Conservation (phyloP, 37 sponge, comb jelly and placozoan genomes). For the Oscarella lobularis region DNA sequence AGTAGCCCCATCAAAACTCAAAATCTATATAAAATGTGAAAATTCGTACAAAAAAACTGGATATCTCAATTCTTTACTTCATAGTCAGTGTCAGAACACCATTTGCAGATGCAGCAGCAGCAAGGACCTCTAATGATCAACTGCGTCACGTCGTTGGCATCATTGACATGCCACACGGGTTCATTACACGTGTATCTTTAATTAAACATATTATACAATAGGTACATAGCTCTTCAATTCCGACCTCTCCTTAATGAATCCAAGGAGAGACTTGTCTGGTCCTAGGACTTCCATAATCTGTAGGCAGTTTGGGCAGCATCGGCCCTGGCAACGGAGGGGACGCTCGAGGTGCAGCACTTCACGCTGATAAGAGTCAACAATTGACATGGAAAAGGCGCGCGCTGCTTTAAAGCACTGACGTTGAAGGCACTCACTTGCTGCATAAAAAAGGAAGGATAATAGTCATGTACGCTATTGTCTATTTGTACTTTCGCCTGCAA, state of each 20-base stretch:
- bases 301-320: background rate
- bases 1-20: background rate
- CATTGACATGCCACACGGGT: background rate
- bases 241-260: background rate
- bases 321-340: background rate
- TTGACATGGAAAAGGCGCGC: background rate
- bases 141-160: background rate
- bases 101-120: conserved; percentile 1
- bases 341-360: background rate
- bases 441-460: background rate
- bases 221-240: background rate
- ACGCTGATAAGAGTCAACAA: background rate
- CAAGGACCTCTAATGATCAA: background rate
- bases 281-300: background rate
- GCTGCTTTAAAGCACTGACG: background rate
- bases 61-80: no score
- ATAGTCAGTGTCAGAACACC: background rate
- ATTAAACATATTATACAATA: background rate
- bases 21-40: no score
- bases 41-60: no score
- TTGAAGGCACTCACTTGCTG: background rate
- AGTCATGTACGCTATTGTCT: background rate
- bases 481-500: background rate
- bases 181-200: background rate
- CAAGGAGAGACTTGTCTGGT: background rate